phyloP scores from a whole-genome alignment of 2,888 invertebrate genomes.

The Nemotelus nigrinus region DNA sequence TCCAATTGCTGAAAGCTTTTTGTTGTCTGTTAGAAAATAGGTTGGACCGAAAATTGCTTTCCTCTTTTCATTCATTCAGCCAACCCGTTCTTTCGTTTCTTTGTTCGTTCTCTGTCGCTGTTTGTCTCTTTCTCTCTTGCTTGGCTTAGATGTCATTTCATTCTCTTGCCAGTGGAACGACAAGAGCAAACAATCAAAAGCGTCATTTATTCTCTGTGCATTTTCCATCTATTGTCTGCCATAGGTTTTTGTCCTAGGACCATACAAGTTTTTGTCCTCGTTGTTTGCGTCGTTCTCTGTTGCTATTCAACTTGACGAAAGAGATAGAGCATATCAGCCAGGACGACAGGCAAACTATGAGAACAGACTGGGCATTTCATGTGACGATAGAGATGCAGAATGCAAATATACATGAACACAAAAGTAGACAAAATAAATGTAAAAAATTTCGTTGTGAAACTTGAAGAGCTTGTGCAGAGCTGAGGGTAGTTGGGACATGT shows the following conservation, averaged over 20 bases:
- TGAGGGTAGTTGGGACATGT: no score
- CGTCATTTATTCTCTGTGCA: conserved; percentile 43
- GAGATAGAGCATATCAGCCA: conserved; percentile 17
- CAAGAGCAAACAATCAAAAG: conserved; percentile 38
- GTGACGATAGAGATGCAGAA: conserved; percentile 30
- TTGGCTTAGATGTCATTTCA: neutral
- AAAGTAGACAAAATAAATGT: neutral
- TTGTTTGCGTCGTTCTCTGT: conserved; percentile 26
- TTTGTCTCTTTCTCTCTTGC: conserved; percentile 12
- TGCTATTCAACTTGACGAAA: conserved; percentile 27
- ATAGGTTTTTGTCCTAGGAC: conserved; percentile 33
- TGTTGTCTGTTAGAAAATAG: conserved; percentile 37
- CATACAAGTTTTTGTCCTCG: conserved; percentile 25
- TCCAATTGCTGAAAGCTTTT: conserved; percentile 41
- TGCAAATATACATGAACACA: neutral
- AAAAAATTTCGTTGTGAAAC: conserved; percentile 1
- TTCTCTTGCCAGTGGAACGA: conserved; percentile 19
- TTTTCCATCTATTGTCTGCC: conserved; percentile 37
- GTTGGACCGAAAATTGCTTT: conserved; percentile 44
- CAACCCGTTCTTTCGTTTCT: conserved; percentile 26
- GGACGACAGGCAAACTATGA: conserved; percentile 26
- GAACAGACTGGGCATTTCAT: conserved; percentile 10
- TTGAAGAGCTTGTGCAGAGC: no score
- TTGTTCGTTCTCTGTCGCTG: neutral
- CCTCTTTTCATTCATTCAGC: conserved; percentile 33